A percentile compares a stretch with the other conserved stretches of the same genome.
These are phyloP conservation scores for Limnothrissa miodon DNA, from an alignment of 2,113 vertebrate genomes.

Conservation along the genomic window DNA sequence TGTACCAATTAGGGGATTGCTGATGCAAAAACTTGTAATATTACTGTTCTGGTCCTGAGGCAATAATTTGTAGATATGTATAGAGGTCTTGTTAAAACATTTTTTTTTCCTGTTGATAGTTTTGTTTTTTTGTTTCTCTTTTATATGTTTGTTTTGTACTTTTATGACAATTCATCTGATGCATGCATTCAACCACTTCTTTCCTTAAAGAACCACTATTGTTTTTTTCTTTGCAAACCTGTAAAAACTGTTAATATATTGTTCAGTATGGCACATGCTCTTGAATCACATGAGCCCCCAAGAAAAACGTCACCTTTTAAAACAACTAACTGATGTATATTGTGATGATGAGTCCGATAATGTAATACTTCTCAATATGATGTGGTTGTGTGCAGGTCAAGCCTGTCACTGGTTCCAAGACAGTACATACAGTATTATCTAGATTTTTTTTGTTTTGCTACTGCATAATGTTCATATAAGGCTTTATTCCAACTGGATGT, in stretches of 20 bases:
- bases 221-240: conserved; percentile 42
- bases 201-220: conserved; percentile 82
- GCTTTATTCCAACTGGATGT: not conserved
- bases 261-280: conserved; percentile 28
- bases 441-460: not conserved
- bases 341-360: not conserved
- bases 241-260: conserved; percentile 19
- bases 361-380: not conserved
- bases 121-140: conserved; percentile 60
- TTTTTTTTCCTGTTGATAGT: conserved; percentile 42
- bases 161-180: conserved; percentile 78
- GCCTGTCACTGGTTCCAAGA: not conserved
- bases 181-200: conserved; percentile 83
- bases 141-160: conserved; percentile 71
- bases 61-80: conserved; percentile 99
- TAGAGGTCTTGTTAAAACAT: conserved; percentile 71
- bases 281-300: not conserved
- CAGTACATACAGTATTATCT: not conserved
- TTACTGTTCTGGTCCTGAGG: conserved; percentile 89
- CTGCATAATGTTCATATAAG: conserved; percentile 5
- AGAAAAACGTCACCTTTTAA: conserved; percentile 5
- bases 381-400: not conserved
- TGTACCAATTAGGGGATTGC: conserved; percentile 40
- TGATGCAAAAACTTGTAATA: conserved; percentile 80
- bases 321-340: conserved; percentile 11